Evolutionary conservation across 2,888 invertebrate species (phyloP).

Genomic region (Agrotis puta): DNA sequence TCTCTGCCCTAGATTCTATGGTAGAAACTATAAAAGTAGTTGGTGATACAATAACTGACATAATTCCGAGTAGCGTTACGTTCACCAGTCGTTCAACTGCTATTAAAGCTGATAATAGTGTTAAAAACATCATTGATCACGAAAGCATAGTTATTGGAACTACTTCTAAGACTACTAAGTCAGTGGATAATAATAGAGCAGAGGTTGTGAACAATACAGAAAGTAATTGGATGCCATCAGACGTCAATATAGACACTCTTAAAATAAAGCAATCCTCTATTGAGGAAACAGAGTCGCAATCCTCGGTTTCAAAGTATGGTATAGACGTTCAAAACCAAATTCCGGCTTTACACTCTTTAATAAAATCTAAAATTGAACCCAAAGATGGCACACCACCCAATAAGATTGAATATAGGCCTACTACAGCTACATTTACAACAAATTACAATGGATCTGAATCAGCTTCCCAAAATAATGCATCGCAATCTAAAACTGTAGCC

Average conservation of each 20-base stretch:
- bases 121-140: slow-evolving; percentile 30
- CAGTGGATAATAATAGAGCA: slow-evolving; percentile 10
- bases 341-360: background rate
- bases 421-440: background rate
- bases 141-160: slow-evolving; percentile 16
- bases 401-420: slow-evolving; percentile 3
- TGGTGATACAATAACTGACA: slow-evolving; percentile 16
- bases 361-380: background rate
- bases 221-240: slow-evolving; percentile 7
- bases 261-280: slow-evolving; percentile 12
- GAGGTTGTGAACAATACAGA: slow-evolving; percentile 34
- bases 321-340: background rate
- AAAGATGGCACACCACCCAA: background rate
- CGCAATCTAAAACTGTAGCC: slow-evolving; percentile 2
- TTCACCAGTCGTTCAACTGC: background rate
- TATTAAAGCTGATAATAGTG: background rate
- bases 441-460: background rate
- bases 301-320: background rate
- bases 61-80: background rate
- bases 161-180: background rate
- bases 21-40: slow-evolving; percentile 34
- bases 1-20: slow-evolving; percentile 25
- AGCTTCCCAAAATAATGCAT: background rate
- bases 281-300: background rate
- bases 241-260: slow-evolving; percentile 19